phyloP scores from a whole-genome alignment of 2,888 invertebrate genomes.

The Nomada hirtipes region DNA sequence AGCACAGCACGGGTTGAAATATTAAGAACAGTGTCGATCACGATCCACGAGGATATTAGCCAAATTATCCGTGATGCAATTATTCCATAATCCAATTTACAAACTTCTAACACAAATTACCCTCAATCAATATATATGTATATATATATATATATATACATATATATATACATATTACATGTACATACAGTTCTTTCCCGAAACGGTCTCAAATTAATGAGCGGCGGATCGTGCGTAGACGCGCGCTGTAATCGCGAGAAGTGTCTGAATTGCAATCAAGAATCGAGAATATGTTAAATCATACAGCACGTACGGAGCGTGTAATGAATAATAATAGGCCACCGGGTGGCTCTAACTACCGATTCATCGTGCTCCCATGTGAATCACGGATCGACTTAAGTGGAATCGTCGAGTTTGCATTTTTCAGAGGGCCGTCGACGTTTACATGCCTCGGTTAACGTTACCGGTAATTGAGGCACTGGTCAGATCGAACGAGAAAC shows the following conservation, averaged over 20 bases:
- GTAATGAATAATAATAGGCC: constrained; percentile 53
- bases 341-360: constrained; percentile 32
- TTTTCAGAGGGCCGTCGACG: constrained; percentile 44
- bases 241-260: constrained; percentile 30
- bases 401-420: constrained; percentile 33
- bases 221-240: constrained; percentile 19
- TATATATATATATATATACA: background rate
- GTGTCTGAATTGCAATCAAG: constrained; percentile 33
- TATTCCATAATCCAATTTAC: constrained; percentile 28
- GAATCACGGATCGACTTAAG: constrained; percentile 33
- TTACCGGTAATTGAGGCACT: constrained; percentile 48
- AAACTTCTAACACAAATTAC: constrained; percentile 19
- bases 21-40: background rate
- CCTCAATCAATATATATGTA: background rate
- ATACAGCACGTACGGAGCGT: constrained; percentile 40
- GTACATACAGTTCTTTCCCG: background rate
- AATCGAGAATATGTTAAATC: constrained; percentile 36
- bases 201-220: constrained; percentile 25
- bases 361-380: constrained; percentile 35
- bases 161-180: too few species aligned
- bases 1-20: background rate
- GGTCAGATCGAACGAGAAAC: constrained; percentile 36
- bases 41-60: background rate
- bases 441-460: constrained; percentile 33
- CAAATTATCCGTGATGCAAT: constrained; percentile 11